Evolutionary conservation across 2,888 invertebrate genomes (phyloP).

Genomic region (Ernsta delagoae): DNA sequence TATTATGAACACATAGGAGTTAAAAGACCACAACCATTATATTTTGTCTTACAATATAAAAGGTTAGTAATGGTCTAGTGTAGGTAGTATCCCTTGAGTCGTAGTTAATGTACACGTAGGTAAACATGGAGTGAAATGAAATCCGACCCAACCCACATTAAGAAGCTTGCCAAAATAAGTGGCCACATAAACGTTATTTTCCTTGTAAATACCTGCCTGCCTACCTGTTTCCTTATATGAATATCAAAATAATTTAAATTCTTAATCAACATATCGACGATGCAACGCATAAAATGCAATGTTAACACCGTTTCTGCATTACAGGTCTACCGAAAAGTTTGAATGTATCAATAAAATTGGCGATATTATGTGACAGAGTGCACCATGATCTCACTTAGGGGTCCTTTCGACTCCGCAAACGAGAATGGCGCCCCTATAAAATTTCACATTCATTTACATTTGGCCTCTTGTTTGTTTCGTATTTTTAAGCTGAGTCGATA

Average conservation of each 20-base stretch:
- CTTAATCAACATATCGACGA: constrained; percentile 65
- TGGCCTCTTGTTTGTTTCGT: constrained; percentile 63
- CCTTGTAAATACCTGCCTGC: constrained; percentile 26
- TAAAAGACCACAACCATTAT: too few relatives aligned
- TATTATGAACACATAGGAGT: too few relatives aligned
- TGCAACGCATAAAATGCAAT: constrained; percentile 69
- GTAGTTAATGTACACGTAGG: constrained; percentile 23
- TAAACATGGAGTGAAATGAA: constrained; percentile 37
- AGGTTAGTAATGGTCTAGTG: too few relatives aligned
- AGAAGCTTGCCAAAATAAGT: constrained; percentile 34
- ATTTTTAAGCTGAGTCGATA: constrained; percentile 67
- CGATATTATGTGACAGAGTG: constrained; percentile 70
- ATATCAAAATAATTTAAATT: constrained; percentile 61
- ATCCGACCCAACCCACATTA: constrained; percentile 43
- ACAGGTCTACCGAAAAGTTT: constrained; percentile 65
- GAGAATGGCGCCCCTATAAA: constrained; percentile 64
- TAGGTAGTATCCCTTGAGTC: constrained; percentile 31
- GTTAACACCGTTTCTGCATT: constrained; percentile 78
- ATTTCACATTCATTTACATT: constrained; percentile 67
- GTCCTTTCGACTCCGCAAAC: constrained; percentile 51
- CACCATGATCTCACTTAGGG: constrained; percentile 60
- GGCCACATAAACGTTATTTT: constrained; percentile 43
- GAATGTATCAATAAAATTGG: constrained; percentile 68
- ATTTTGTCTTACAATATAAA: neutral
- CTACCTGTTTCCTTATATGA: constrained; percentile 44